A percentile compares a stretch with the other conserved stretches of the same genome.
Conservation (phyloP, 2,113 vertebrate species). For the Grammomys dolichurus region DNA sequence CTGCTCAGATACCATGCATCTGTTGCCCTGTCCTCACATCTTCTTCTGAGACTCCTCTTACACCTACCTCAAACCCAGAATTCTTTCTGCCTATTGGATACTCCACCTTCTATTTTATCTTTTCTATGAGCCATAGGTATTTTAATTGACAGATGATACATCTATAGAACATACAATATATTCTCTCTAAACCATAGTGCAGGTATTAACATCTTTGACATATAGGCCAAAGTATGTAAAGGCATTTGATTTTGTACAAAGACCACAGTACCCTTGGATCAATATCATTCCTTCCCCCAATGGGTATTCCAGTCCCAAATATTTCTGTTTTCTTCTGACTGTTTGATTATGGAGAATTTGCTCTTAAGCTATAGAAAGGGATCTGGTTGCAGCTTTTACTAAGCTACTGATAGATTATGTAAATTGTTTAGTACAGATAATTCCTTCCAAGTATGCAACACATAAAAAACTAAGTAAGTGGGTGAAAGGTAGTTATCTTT, state of each 20-base stretch:
- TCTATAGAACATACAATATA: too few relatives aligned
- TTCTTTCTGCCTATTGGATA: too few relatives aligned
- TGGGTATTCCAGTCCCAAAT: neutral
- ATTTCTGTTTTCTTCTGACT: neutral
- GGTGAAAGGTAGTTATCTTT: neutral
- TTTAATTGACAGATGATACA: too few relatives aligned
- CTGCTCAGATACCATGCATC: too few relatives aligned
- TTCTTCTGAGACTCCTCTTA: too few relatives aligned
- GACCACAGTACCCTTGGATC: accelerated
- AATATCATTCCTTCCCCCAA: neutral
- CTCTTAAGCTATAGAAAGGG: neutral
- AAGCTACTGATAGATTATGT: neutral
- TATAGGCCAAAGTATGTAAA: neutral
- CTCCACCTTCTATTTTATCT: too few relatives aligned
- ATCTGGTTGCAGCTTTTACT: neutral
- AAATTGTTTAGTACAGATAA: neutral
- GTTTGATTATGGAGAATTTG: neutral
- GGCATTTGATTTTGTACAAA: neutral
- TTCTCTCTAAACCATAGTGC: neutral
- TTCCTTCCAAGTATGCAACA: neutral
- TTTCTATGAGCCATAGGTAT: too few relatives aligned
- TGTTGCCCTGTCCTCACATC: too few relatives aligned
- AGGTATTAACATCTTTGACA: neutral
- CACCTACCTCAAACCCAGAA: too few relatives aligned
- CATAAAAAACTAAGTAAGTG: neutral